These are phyloP conservation scores for Ceratina calcarata DNA, from an alignment of 1,140 invertebrate genomes.

Conservation along the genomic window DNA sequence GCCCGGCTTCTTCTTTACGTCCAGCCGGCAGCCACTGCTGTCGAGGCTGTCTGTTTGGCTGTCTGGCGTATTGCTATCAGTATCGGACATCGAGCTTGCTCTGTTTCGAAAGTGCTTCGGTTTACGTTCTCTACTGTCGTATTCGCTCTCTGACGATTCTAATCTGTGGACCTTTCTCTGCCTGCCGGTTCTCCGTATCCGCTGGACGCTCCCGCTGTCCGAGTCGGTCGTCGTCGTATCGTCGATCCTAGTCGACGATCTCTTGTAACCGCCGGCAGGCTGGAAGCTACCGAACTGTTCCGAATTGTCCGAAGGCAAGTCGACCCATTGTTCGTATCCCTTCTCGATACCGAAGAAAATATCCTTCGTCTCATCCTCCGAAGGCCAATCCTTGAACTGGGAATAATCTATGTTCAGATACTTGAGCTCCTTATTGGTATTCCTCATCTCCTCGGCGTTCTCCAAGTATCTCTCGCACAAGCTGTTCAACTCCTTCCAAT, in stretches of 20 bases:
- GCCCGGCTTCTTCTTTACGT: slow-evolving; percentile 65
- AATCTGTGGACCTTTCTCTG: slow-evolving; percentile 73
- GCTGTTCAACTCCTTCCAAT: slow-evolving; percentile 82
- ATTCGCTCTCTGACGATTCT: slow-evolving; percentile 80
- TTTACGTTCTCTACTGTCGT: slow-evolving; percentile 74
- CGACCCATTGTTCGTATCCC: slow-evolving; percentile 81
- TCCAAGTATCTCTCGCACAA: slow-evolving; percentile 83
- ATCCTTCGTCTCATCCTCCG: slow-evolving; percentile 77
- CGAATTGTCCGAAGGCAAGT: slow-evolving; percentile 73
- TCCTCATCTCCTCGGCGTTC: slow-evolving; percentile 82
- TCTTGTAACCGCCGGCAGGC: slow-evolving; percentile 70
- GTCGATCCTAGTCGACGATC: slow-evolving; percentile 70
- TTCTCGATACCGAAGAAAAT: slow-evolving; percentile 82
- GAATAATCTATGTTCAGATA: slow-evolving; percentile 85
- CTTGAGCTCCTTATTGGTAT: slow-evolving; percentile 83
- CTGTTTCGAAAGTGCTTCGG: slow-evolving; percentile 71
- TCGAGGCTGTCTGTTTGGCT: slow-evolving; percentile 78
- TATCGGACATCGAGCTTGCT: slow-evolving; percentile 76
- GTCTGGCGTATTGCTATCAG: slow-evolving; percentile 79
- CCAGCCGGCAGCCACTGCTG: slow-evolving; percentile 74
- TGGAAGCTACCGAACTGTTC: slow-evolving; percentile 76
- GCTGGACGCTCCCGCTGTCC: slow-evolving; percentile 73
- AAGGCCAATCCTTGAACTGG: slow-evolving; percentile 83
- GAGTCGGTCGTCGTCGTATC: slow-evolving; percentile 75
- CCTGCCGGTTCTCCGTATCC: slow-evolving; percentile 63